Base-by-base conservation (phyloP, 2,888 invertebrate species). In the Chrysotoxum bicinctum region DNA sequence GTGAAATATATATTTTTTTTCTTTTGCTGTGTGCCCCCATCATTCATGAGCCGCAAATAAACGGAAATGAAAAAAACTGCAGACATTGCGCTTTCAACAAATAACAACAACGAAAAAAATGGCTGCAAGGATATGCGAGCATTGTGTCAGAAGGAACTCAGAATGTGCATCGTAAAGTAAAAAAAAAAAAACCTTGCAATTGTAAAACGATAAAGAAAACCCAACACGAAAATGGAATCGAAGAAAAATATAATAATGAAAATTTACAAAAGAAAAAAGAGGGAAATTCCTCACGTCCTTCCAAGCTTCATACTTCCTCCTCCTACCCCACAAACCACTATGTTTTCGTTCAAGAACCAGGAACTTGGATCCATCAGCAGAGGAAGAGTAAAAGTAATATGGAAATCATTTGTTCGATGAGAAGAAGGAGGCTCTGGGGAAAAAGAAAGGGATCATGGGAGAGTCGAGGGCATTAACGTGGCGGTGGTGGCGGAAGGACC, bases 41-140 rank as follows among this genome's bases (percentile, higher is more conserved):
- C 50, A 37, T 50, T 43, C 54, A 64, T 26, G 58, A 50, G 40
- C 40, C 32, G 37, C 64, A 58, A 69, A 16, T 21, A 48, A 69
- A 69, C 52, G 81, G 76, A 81, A 70, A 66, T 81, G 76, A 66
- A 79, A 73, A 83, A 81, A 83, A 74, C 56, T 74, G 74, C 83
- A 74, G 69, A 64, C 83, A 62, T 50, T 83, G 73, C 79, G 48
- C 73, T 68, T 58, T 69, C 35, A 66, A 66, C 35, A 48, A 8
- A 30, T n/a, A 43, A 30, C 6, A 23, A 35, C 3, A 43, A 45
- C 19, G 30, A 56, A 32, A 19, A 58, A 40, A 54, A 74, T 40
- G 60, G 32, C 30, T 66, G 21, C 35, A 66, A 50, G 66, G 66
- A 66, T 66, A 60, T 52, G 45, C 14, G 19, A 62, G 48, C 40